A percentile compares a stretch with the other conserved stretches of the same genome.
These are phyloP conservation scores for Actinemys pallida DNA, from an alignment of 2,113 vertebrate species.

Conservation along the genomic window DNA sequence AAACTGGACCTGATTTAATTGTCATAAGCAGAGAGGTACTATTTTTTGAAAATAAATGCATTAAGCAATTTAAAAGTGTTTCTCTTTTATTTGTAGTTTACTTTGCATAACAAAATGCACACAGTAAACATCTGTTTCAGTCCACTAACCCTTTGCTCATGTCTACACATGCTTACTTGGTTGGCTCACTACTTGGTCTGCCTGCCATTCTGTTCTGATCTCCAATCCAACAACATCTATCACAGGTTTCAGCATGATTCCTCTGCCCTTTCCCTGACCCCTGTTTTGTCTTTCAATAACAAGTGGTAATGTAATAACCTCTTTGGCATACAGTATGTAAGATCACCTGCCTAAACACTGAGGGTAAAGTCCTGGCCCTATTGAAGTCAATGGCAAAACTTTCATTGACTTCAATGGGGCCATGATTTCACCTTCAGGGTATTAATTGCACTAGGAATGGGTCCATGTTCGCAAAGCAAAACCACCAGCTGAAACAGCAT, in stretches of 20 bases:
- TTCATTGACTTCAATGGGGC: neutral
- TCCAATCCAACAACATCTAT: neutral
- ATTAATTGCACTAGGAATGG: neutral
- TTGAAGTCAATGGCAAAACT: neutral
- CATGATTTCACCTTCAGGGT: neutral
- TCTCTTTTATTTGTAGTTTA: neutral
- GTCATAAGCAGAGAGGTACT: neutral
- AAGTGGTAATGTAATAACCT: neutral
- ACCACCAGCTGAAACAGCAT: neutral
- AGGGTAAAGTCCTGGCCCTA: neutral
- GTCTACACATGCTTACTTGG: neutral
- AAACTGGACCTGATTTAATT: neutral
- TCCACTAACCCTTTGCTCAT: neutral
- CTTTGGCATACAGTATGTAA: neutral
- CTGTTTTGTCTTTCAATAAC: conserved; percentile 7
- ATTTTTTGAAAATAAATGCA: conserved; percentile 7
- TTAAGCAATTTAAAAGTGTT: neutral
- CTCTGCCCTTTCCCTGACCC: neutral
- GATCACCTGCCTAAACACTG: neutral
- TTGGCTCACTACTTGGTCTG: neutral
- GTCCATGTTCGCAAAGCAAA: neutral
- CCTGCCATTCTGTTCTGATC: neutral
- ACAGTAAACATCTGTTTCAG: neutral
- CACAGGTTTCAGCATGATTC: neutral
- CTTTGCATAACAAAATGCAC: neutral